A percentile compares a stretch with the other conserved stretches of the same genome.
phyloP scores from a whole-genome alignment of 2,797 vertebrate genomes.

The Dromococcyx pavoninus region DNA sequence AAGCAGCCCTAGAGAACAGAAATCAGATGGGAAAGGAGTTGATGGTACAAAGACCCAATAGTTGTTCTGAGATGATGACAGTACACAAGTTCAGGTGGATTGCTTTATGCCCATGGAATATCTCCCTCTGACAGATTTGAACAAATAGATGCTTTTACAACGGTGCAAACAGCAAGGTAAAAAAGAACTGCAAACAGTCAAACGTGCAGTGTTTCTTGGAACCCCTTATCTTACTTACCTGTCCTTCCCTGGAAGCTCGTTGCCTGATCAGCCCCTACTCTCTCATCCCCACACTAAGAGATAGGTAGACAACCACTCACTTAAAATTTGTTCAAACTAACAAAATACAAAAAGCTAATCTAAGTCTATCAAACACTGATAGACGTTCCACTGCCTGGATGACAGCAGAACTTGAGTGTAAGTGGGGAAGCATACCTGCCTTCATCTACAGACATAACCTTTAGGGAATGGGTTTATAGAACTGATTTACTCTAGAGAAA shows the following conservation, averaged over 20 bases:
- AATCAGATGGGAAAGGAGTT: not conserved
- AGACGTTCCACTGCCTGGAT: not conserved
- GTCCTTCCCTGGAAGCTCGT: not conserved
- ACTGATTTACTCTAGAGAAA: not conserved
- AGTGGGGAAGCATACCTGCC: not conserved
- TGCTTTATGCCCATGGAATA: not conserved
- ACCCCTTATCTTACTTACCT: not conserved
- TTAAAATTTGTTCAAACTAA: not conserved
- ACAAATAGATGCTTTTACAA: not conserved
- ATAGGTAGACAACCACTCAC: not conserved
- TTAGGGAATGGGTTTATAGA: not conserved
- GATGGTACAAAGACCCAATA: not conserved
- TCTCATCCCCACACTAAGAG: not conserved
- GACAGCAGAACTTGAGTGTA: not conserved
- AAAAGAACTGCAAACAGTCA: not conserved
- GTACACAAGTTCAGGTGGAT: not conserved
- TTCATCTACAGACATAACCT: rapidly evolving
- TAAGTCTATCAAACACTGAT: not conserved
- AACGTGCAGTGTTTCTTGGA: not conserved
- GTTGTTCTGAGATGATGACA: not conserved
- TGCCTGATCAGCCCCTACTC: not conserved
- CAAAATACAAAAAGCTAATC: not conserved
- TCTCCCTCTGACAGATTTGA: not conserved
- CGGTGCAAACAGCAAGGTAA: not conserved
- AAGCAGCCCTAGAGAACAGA: not conserved